Evolutionary conservation across 2,797 vertebrate species (phyloP).

Genomic region (Pteropus rufus): DNA sequence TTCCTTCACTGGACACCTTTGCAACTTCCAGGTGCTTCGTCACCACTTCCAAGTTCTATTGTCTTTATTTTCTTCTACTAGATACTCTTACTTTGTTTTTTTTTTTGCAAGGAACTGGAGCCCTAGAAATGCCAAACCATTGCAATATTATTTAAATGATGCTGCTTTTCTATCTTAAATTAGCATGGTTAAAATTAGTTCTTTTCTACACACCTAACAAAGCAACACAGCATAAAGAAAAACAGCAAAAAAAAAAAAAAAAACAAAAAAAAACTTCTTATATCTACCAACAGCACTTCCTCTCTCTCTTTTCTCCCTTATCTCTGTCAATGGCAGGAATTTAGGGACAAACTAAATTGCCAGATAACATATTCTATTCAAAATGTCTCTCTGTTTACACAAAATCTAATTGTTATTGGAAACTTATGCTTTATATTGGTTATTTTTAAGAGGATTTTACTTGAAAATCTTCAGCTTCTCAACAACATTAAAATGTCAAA

Average conservation of each 20-base stretch:
- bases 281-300: background rate
- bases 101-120: background rate
- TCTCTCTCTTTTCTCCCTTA: background rate
- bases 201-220: background rate
- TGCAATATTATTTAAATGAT: background rate
- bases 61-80: background rate
- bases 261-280: background rate
- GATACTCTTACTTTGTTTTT: background rate
- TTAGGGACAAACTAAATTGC: background rate
- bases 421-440: background rate
- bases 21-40: background rate
- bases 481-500: background rate
- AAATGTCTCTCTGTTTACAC: background rate
- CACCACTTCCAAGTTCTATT: too few relatives aligned
- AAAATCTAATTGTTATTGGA: background rate
- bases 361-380: background rate
- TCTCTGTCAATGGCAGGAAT: background rate
- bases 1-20: background rate
- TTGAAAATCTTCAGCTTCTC: background rate
- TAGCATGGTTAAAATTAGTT: background rate
- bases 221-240: background rate
- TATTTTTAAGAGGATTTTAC: background rate
- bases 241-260: background rate
- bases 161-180: background rate
- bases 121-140: background rate